Base-by-base conservation (phyloP, 2,797 vertebrate genomes). In the Melanotaenia maccullochi region DNA sequence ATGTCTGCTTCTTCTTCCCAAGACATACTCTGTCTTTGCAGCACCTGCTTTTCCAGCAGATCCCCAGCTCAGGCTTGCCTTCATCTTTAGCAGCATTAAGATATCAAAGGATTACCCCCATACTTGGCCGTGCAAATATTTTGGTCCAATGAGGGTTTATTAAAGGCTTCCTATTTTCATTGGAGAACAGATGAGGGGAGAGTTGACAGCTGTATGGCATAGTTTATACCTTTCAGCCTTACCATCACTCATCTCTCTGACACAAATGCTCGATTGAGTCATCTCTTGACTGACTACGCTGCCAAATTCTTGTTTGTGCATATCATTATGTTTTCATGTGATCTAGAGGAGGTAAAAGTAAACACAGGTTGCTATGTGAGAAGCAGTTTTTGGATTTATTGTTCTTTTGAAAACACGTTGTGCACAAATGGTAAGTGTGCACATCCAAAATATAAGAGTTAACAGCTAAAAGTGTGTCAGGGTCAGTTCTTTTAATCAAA, bases 61-160 rank as follows among this genome's bases (percentile, higher is more conserved):
- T 56, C 73, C 73, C 72, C 28, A 54, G 86, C 76, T 73, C 79
- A 80, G 82, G 52, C 87, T 79, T 79, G 82, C 62, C 78, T 68
- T 66, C 18, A 59, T 82, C 71, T 73, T 51, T 33, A 65, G 59
- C 42, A 51, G 72, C 38, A 88, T 83, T 85, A 79, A 78, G 36
- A 73, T 83, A 87, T 84, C 84, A 84, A 85, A 82, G 52, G 81
- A 82, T 88, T 81, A 88, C 52, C 20, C 60, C 54, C 54, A 33
- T 64, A 75, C 62, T 74, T 71, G 6, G 25, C 49, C 36, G 36
- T 85, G 69, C 71, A 72, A 83, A 86, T 78, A 76, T 79, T 80
- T 63, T 75, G 44, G 44, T 80, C 63, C 73, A 71, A 60, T 68
- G 58, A 3, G 66, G 47, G 65, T 81, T 84, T 84, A 87, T 86